Percentiles rank a stretch among this genome's conserved stretches.
phyloP scores from a whole-genome alignment of 2,113 vertebrate genomes.

The Gobiocypris rarus region DNA sequence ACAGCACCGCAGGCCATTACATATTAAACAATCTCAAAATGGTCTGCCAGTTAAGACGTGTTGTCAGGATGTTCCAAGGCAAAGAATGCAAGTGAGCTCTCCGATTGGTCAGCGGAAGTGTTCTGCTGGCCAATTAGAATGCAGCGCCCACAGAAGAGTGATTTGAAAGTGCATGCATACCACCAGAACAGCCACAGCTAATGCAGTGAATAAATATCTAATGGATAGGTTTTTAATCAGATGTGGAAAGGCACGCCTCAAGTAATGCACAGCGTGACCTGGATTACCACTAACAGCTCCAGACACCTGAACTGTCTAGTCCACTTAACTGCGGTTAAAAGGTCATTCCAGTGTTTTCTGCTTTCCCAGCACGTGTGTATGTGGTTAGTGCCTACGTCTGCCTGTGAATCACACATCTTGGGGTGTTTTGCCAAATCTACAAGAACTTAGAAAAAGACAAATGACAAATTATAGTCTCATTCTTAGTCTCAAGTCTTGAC shows the following conservation, averaged over 20 bases:
- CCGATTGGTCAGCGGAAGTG: conserved; percentile 44
- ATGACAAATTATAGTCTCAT: not conserved
- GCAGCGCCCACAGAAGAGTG: conserved; percentile 21
- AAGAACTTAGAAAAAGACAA: not conserved
- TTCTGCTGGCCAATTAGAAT: conserved; percentile 51
- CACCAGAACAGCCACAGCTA: conserved; percentile 46
- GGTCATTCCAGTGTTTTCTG: not conserved
- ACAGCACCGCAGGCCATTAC: conserved; percentile 57
- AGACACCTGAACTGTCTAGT: conserved; percentile 15
- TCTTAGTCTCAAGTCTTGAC: not conserved
- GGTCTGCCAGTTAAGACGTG: conserved; percentile 46
- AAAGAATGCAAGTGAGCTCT: conserved; percentile 22
- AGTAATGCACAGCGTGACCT: conserved; percentile 40
- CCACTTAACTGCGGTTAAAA: conserved; percentile 22
- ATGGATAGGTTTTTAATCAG: conserved; percentile 59
- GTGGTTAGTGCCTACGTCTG: not conserved
- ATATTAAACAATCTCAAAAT: conserved; percentile 59
- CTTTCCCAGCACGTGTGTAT: not conserved
- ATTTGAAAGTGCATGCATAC: conserved; percentile 52
- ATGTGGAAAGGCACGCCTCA: conserved; percentile 9
- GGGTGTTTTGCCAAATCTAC: not conserved
- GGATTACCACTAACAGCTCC: conserved; percentile 46
- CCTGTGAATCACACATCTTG: not conserved
- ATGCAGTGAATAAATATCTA: conserved; percentile 65
- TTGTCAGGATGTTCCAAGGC: conserved; percentile 49